Evolutionary conservation across 1,140 invertebrate species (phyloP).

Genomic region (Anastrepha obliqua): DNA sequence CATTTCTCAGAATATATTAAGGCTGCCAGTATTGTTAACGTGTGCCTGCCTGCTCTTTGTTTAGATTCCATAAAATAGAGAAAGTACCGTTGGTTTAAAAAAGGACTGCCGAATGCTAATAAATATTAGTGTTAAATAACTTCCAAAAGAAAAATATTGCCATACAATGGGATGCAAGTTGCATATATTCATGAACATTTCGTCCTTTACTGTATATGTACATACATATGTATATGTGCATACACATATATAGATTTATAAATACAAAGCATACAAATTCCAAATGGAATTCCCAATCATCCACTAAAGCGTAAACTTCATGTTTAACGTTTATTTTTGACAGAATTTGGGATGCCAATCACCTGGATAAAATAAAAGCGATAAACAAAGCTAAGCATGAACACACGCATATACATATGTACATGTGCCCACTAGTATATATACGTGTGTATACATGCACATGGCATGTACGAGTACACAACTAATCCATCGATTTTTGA

Average conservation of each 20-base stretch:
- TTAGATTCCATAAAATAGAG: too few relatives aligned
- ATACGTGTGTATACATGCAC: background rate
- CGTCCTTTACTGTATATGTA: background rate
- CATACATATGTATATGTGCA: background rate
- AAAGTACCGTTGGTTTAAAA: too few relatives aligned
- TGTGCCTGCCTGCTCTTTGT: too few relatives aligned
- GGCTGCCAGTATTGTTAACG: too few relatives aligned
- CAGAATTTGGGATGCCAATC: conserved; percentile 41
- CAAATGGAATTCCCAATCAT: conserved; percentile 11
- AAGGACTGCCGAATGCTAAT: too few relatives aligned
- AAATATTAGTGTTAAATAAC: too few relatives aligned
- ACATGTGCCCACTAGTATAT: too few relatives aligned
- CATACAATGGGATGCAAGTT: background rate
- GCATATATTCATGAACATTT: background rate
- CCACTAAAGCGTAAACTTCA: conserved; percentile 34
- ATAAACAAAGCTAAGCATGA: background rate
- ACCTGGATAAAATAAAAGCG: background rate
- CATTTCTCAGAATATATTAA: too few relatives aligned
- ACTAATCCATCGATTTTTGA: conserved; percentile 12
- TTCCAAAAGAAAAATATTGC: too few relatives aligned
- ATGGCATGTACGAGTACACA: background rate
- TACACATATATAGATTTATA: background rate
- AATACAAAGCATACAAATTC: conserved; percentile 17
- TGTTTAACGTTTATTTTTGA: conserved; percentile 39
- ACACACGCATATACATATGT: background rate